Base-by-base conservation (phyloP, 2,888 invertebrate genomes). In the Leucozona laternaria region DNA sequence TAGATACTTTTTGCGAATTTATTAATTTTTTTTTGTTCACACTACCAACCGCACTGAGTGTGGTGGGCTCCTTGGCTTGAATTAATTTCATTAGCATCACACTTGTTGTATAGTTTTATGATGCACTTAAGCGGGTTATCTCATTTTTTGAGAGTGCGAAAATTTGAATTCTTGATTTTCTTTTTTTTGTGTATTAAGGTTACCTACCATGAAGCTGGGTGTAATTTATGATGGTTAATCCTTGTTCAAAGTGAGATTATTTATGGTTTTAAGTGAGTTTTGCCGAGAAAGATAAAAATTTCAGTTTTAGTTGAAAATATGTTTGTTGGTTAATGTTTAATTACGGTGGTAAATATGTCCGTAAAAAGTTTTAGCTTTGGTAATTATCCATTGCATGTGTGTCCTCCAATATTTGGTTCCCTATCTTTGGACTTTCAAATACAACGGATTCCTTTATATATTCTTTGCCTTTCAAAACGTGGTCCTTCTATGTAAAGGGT, bases 91-190 rank as follows among this genome's bases (percentile, higher is more conserved):
- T 11, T 64, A 45, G 58, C 34, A 43, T 50, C 50, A 71, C 34
- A 57, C 64, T 58, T 76, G 71, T 48, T 84, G 84, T 71, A n/a
- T n/a, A 80, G 45, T 55, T 84, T 84, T 84, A 80, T 66, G 76
- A 71, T 80, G 80, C 80, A 84, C 80, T 84, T 80, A 71, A 60
- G 77, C 53, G 53, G 55, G 80, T 84, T 72, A 84, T 84, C 31
- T 34, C 55, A 68, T 13, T 25, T 71, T 84, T 79, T 76, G 40
- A 17, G 34, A 57, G 71, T 58, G 75, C 50, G 70, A 79, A 83
- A 79, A 79, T 62, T 57, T 58, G 22, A 75, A 79, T 34, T 58
- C 37, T 34, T 70, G 53, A 68, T 73, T 34, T 28, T 28, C 28
- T 17, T 28, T 22, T 40, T 1, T 5, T 37, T 25, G 1, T 70